Conservation (phyloP, 2,113 vertebrate genomes). For the Daboia siamensis region DNA sequence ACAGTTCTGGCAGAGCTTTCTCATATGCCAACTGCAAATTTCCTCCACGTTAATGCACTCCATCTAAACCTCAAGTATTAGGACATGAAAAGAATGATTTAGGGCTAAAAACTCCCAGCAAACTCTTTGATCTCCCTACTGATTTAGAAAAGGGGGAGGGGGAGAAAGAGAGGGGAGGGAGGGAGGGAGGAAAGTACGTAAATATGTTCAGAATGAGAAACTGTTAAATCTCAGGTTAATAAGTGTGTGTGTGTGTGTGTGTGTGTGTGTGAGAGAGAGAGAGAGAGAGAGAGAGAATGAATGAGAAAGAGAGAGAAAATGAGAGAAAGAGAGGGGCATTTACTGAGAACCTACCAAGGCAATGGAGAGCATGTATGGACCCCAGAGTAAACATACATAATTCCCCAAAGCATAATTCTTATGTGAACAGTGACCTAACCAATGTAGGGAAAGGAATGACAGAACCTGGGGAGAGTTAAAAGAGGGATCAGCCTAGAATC, state of each 20-base stretch:
- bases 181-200: conserved; percentile 2
- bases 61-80: conserved; percentile 45
- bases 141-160: conserved; percentile 13
- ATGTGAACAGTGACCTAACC: not conserved
- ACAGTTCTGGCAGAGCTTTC: conserved; percentile 41
- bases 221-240: not conserved
- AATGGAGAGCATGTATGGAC: not conserved
- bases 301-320: too few species aligned
- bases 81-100: conserved; percentile 27
- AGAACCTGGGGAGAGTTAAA: not conserved
- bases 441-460: not conserved
- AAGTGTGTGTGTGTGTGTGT: not conserved
- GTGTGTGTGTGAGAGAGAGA: too few species aligned
- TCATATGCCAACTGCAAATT: conserved; percentile 48
- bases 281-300: too few species aligned
- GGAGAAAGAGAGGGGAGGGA: not conserved
- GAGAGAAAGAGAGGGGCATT: not conserved
- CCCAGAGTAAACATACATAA: not conserved
- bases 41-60: conserved; percentile 50
- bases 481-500: not conserved
- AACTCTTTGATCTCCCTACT: conserved; percentile 4
- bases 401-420: not conserved
- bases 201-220: conserved; percentile 29
- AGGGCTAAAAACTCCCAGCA: conserved; percentile 28
- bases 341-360: not conserved